Conservation (phyloP, 2,797 vertebrate genomes). For the Pseudotriccus pelzelni region DNA sequence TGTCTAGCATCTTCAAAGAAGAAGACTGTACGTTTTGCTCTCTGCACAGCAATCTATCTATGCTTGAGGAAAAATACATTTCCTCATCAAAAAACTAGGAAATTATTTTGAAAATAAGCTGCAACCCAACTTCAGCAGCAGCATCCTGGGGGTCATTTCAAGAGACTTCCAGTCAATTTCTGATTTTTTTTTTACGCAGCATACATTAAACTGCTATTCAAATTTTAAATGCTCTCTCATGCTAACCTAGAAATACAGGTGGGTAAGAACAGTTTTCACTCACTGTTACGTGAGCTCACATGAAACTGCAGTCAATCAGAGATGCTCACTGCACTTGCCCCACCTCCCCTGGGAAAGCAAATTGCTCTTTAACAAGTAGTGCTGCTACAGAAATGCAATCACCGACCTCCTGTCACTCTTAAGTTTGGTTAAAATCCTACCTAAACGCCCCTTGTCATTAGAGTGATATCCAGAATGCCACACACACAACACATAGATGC, state of each 20-base stretch:
- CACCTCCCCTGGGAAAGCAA: neutral
- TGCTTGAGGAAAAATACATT: neutral
- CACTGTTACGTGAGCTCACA: neutral
- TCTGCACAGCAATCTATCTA: neutral
- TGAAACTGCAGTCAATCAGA: neutral
- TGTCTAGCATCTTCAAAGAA: neutral
- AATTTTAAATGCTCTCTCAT: neutral
- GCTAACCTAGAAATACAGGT: neutral
- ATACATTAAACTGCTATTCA: neutral
- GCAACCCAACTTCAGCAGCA: neutral
- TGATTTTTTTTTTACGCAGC: neutral
- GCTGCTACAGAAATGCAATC: neutral
- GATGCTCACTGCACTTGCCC: neutral
- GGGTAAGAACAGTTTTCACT: neutral
- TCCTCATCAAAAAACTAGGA: neutral
- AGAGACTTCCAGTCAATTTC: neutral
- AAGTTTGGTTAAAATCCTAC: neutral
- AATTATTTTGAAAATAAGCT: neutral
- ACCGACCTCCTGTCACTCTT: neutral
- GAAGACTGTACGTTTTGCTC: neutral
- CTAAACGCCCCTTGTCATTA: neutral
- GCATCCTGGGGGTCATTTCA: neutral
- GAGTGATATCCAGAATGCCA: neutral
- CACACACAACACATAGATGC: accelerated
- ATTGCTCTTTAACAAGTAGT: neutral